phyloP scores from a whole-genome alignment of 2,113 vertebrate genomes.

The Vidua macroura region DNA sequence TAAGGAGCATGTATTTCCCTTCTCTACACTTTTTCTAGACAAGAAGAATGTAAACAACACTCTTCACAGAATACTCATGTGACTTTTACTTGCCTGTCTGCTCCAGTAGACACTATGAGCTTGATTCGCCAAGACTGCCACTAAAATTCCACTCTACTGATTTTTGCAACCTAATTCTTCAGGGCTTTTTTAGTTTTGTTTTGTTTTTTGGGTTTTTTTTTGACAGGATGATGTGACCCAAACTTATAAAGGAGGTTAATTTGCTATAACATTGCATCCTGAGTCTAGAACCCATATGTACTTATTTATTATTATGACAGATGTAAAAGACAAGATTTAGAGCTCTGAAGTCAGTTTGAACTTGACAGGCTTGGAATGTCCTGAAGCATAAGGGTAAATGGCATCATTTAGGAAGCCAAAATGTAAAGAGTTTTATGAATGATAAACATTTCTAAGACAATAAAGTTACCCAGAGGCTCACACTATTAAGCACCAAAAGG shows the following conservation, averaged over 20 bases:
- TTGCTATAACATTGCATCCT: conserved; percentile 31
- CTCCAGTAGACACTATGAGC: conserved; percentile 58
- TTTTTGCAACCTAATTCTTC: conserved; percentile 67
- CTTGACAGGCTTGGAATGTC: neutral
- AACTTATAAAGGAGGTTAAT: conserved; percentile 59
- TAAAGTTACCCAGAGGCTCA: conserved; percentile 8
- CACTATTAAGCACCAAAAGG: conserved; percentile 3
- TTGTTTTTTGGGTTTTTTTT: neutral
- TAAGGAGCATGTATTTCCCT: neutral
- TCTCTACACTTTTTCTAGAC: neutral
- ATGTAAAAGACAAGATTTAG: conserved; percentile 19
- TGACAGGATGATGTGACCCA: conserved; percentile 53
- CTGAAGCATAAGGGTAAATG: conserved; percentile 4
- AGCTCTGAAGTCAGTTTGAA: neutral
- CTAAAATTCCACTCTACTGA: conserved; percentile 67
- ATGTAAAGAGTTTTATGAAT: conserved; percentile 21
- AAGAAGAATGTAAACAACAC: conserved; percentile 2
- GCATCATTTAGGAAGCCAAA: conserved; percentile 12
- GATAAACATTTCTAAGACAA: conserved; percentile 37
- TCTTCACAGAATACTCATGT: conserved; percentile 19
- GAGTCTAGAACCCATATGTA: neutral
- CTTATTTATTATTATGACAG: conserved; percentile 4
- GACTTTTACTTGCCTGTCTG: conserved; percentile 54
- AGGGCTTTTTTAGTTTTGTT: neutral
- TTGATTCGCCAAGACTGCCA: conserved; percentile 68